Base-by-base conservation (phyloP, 2,888 invertebrate species). In the Cheilosia pagana region DNA sequence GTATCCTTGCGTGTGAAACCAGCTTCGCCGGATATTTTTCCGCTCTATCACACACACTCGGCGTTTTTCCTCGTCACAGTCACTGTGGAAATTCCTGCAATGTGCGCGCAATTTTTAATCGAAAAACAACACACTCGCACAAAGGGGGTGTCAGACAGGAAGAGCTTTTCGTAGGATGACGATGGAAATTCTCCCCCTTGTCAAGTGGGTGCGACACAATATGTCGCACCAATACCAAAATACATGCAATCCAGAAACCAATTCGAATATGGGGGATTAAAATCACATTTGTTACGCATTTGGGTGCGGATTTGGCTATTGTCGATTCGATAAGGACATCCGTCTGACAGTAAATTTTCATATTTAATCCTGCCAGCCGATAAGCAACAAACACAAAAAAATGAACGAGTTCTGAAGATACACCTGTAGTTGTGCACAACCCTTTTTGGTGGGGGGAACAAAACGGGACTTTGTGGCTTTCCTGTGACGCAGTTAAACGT, bases 251-350 rank as follows among this genome's bases (percentile, higher is more conserved):
- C 60, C 41, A 77, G 45, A 76, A 81, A 65, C 70, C 65, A 39
- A 65, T 67, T 77, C 48, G 35, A 72, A 67, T 62, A 52, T 52
- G 60, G 68, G 45, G 81, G 78, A 75, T 83, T 79, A 79, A 83
- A 70, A 70, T 83, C 83, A 31, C 83, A 83, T 83, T 83, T 83
- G 82, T 83, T 78, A 78, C 82, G 82, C 68, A 83, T 78, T 83
- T 68, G 45, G 72, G 68, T 68, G 82, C 74, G 82, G 63, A 83
- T 83, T 83, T 75, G 53, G 68, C 79, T 79, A 74, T 83, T 83
- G 78, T 83, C 78, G 63, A 63, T 45, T 21, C 28, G 82, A 83
- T 83, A 83, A 83, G 74, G 72, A 70, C 74, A 70, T 78, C 72
- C 67, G 41, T 19, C 62, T 50, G 72, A 55, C 63, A 52, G 78